Evolutionary conservation across 2,888 invertebrate species (phyloP).

Genomic region (Eupithecia subfuscata): DNA sequence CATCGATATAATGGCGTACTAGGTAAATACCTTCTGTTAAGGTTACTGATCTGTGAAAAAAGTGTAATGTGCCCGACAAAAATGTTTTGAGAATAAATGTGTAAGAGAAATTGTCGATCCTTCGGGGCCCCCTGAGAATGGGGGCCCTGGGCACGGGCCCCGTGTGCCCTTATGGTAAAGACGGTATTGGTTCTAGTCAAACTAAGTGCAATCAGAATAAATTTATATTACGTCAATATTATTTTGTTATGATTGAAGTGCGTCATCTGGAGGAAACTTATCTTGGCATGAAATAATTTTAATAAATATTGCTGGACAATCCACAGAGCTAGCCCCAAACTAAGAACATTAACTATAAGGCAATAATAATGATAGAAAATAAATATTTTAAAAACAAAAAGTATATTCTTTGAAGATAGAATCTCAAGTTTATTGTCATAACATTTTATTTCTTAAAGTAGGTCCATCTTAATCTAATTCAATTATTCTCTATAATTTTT

Average conservation of each 20-base stretch:
- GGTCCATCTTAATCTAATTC: background rate
- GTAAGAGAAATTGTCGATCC: too few species aligned
- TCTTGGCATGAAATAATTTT: background rate
- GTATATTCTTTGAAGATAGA: background rate
- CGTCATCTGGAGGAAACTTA: background rate
- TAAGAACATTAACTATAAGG: background rate
- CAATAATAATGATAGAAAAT: too few species aligned
- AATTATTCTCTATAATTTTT: background rate
- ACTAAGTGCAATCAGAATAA: conserved; percentile 39
- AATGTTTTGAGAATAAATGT: too few species aligned
- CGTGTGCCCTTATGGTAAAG: too few species aligned
- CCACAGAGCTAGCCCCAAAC: background rate
- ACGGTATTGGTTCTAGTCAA: conserved; percentile 62
- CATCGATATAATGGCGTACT: too few species aligned
- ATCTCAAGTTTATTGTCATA: background rate
- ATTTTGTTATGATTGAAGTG: background rate
- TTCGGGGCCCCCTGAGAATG: too few species aligned
- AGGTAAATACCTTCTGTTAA: too few species aligned
- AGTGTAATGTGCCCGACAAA: too few species aligned
- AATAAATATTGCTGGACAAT: background rate
- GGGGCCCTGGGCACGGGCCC: too few species aligned
- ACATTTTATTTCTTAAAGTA: background rate
- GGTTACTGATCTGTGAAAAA: too few species aligned
- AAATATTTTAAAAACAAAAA: too few species aligned
- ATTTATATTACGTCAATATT: conserved; percentile 15